These are phyloP conservation scores for Thalassarche chlororhynchos DNA, from an alignment of 2,113 vertebrate species.

Conservation along the genomic window DNA sequence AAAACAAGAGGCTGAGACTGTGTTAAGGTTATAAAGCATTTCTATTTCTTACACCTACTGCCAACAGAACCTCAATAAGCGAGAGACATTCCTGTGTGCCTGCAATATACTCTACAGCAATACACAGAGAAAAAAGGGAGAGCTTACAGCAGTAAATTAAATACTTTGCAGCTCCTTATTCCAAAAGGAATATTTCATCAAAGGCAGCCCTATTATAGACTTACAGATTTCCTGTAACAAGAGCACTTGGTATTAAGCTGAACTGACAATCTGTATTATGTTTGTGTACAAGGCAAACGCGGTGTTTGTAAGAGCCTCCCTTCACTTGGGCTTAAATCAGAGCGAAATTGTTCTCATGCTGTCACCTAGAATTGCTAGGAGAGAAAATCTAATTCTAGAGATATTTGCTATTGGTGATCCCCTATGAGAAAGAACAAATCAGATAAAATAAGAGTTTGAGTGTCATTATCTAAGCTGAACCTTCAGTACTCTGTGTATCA, in stretches of 20 bases:
- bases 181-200: background rate
- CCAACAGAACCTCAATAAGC: constrained; percentile 7
- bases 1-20: constrained; percentile 74
- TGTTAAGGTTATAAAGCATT: constrained; percentile 55
- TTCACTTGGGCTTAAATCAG: constrained; percentile 28
- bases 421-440: background rate
- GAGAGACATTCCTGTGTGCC: background rate
- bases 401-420: background rate
- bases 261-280: background rate
- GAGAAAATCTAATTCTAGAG: constrained; percentile 42
- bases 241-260: background rate
- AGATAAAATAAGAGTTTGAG: background rate
- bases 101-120: background rate
- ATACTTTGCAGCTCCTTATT: constrained; percentile 12
- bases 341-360: background rate
- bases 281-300: background rate
- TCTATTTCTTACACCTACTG: constrained; percentile 41
- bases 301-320: background rate
- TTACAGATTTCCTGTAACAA: background rate
- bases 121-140: background rate
- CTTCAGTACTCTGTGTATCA: background rate
- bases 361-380: background rate
- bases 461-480: background rate
- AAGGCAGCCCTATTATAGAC: background rate
- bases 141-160: constrained; percentile 29